Conservation (phyloP, 1,140 invertebrate genomes). For the Sitodiplosis mosellana region DNA sequence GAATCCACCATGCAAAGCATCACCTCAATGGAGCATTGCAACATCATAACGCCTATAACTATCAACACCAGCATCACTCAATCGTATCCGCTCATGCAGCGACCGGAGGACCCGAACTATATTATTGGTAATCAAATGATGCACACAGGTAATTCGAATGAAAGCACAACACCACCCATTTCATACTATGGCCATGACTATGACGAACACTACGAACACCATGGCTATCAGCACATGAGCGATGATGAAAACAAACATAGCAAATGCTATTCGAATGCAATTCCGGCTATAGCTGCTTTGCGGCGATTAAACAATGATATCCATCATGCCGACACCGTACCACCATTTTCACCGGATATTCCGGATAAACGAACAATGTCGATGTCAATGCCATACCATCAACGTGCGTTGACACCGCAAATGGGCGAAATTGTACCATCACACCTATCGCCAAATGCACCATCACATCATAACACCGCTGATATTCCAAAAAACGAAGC, state of each 20-base stretch:
- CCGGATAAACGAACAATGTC: slow-evolving; percentile 1
- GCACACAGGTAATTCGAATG: no score
- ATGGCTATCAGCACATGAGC: not conserved
- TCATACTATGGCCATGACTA: no score
- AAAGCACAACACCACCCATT: no score
- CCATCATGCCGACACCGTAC: not conserved
- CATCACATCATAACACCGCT: not conserved
- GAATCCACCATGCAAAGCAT: slow-evolving; percentile 5
- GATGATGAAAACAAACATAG: not conserved
- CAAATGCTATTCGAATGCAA: not conserved
- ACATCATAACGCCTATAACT: slow-evolving; percentile 25
- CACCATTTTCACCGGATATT: slow-evolving; percentile 3
- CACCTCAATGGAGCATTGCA: slow-evolving; percentile 13
- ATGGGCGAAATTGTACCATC: not conserved
- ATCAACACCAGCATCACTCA: slow-evolving; percentile 17
- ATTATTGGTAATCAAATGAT: slow-evolving; percentile 20
- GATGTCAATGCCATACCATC: not conserved
- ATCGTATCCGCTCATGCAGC: slow-evolving; percentile 22
- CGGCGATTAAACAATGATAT: not conserved
- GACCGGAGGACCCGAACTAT: slow-evolving; percentile 21
- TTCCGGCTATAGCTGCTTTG: not conserved
- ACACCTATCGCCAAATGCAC: not conserved
- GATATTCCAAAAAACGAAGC: slow-evolving; percentile 4
- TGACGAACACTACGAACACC: no score
- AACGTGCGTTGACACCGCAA: not conserved